phyloP scores from a whole-genome alignment of 2,888 invertebrate species.

The Agelastica alni region DNA sequence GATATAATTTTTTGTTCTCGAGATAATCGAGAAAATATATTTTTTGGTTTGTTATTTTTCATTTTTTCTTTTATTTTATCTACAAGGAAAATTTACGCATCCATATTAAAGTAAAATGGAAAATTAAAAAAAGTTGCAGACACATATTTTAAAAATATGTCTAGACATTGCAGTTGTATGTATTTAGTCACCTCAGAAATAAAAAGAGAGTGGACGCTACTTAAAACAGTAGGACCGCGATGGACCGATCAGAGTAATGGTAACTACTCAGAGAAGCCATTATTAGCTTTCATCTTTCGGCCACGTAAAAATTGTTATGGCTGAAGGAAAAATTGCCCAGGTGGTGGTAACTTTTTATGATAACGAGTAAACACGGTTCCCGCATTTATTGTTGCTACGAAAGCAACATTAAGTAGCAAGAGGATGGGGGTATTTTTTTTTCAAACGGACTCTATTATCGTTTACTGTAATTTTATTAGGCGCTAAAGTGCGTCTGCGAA shows the following conservation, averaged over 20 bases:
- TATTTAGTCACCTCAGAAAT: too few species aligned
- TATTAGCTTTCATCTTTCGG: conserved; percentile 49
- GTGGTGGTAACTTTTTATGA: conserved; percentile 53
- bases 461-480: conserved; percentile 25
- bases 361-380: conserved; percentile 46
- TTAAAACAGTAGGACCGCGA: conserved; percentile 40
- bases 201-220: conserved; percentile 28
- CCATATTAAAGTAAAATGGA: too few species aligned
- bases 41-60: too few species aligned
- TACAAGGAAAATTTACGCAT: too few species aligned
- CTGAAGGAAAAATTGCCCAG: conserved; percentile 49
- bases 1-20: too few species aligned
- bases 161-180: too few species aligned
- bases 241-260: conserved; percentile 48
- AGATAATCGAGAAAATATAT: too few species aligned
- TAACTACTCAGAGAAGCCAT: conserved; percentile 46
- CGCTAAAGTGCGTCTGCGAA: not conserved
- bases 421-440: conserved; percentile 11
- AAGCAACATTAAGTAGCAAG: conserved; percentile 19
- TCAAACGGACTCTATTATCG: conserved; percentile 17
- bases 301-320: conserved; percentile 49
- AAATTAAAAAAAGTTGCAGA: too few species aligned
- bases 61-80: too few species aligned
- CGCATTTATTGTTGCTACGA: conserved; percentile 31
- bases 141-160: too few species aligned